Base-by-base conservation (phyloP, 2,888 invertebrate genomes). In the Xestoiulus laeticollis region DNA sequence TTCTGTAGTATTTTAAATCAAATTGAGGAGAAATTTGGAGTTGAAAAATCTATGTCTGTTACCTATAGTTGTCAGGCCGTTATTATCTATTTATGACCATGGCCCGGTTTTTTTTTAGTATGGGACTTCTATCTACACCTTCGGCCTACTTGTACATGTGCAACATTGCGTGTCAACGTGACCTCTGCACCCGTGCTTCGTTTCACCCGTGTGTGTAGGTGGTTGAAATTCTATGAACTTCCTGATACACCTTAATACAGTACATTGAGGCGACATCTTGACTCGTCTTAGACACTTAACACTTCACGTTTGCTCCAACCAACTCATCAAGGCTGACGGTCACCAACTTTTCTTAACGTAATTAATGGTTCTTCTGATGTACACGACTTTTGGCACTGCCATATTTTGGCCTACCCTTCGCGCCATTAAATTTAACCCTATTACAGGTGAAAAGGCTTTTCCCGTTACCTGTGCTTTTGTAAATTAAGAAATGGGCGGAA, bases 241-340 rank as follows among this genome's bases (percentile, higher is more conserved):
- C 78, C 78, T 78, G 78, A 26, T 78, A 78, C 78, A 30, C 78
- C 78, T 78, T 78, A 30, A 78, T 38, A n/a, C n/a, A 68, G 12
- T 68, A 10, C 26, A 68, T 68, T 12, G 30, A 2, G 78, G 78
- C 78, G 78, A 78, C 78, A 78, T 78, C 78, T 78, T 78, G 78
- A 78, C 78, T 78, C 78, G 78, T 30, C 78, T 16, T 30, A 78
- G 78, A 78, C 78, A 78, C 30, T 26, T 30, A 78, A 30, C 30
- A 78, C 78, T 78, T 30, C 30, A 59, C 59, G 14, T 78, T 78
- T 78, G 78, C 78, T 78, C 26, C 12, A 26, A 14, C 78, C 12
- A 30, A 78, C 78, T 14, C 78, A 78, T 30, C 22, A 53, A n/a
- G 5, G 10, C 22, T 22, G 59, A 59, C 10, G 22, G 59, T 30